Evolutionary conservation across 2,888 invertebrate genomes (phyloP), one percentile per base, ranked within the genome.

Genomic region (Gymnosoma rotundatum): DNA sequence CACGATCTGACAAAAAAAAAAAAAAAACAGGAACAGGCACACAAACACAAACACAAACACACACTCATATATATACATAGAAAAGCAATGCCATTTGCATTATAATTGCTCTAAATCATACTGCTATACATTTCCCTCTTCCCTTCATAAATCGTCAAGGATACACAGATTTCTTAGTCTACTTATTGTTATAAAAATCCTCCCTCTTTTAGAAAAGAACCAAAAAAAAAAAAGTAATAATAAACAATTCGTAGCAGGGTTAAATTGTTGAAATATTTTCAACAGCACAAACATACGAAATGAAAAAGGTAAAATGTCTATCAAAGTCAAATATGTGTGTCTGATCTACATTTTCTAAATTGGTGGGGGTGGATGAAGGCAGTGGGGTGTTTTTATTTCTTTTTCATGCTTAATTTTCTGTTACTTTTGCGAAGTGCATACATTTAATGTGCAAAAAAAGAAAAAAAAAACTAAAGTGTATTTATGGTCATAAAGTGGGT

Each of bases 1-100:
- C 89, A 89, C 89, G 89, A 87, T 88, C 63, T 76, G 56, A 32
- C 67, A 76, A 52, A 66, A 38, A 21, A 56, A 52, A 67, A 7
- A n/a, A n/a, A n/a, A n/a, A n/a, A 10, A 63, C 14, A 52, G 64
- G 38, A 78, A 61, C 12, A 69, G 14, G 21, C 45, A 58, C 69
- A 32, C 25, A 32, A 2, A 32, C 5, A 32, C 25, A 32, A 7
- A 32, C 32, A 5, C 8, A 5, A 7, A 32, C 8, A 32, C 32
- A 32, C 25, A 25, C 8, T 5, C 32, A 32, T 4, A 25, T 2
- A 25, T 25, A 25, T 25, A 2, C 25, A 25, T n/a, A n/a, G n/a
- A 25, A 25, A 25, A 25, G 64, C 38, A 70, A 74, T 48, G 36
- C 56, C 18, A 42, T 32, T 20, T 52, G 56, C 74, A 58, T 52